Percentiles rank a stretch among this genome's conserved stretches.
phyloP scores from a whole-genome alignment of 2,113 vertebrate genomes.

The Pogonocichla stellata region DNA sequence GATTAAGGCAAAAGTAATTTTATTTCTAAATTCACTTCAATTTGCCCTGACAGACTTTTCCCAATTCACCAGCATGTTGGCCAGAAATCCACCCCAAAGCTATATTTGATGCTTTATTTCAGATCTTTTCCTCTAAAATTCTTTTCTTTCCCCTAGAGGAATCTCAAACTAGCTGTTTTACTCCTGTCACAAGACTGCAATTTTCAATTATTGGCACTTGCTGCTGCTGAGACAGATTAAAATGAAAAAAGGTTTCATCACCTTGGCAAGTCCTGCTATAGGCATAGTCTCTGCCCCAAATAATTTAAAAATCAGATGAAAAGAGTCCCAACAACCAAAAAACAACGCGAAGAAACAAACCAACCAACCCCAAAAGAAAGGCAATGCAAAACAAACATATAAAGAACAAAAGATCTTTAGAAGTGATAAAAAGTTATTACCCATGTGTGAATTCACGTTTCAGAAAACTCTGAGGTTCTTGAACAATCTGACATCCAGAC shows the following conservation, averaged over 20 bases:
- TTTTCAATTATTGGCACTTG: not conserved
- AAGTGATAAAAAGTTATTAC: not conserved
- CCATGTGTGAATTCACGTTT: not conserved
- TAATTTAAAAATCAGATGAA: not conserved
- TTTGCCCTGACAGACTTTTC: not conserved
- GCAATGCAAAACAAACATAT: accelerated
- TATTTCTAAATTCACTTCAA: not conserved
- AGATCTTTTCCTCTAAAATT: not conserved
- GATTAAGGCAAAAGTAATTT: not conserved
- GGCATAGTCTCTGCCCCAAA: not conserved
- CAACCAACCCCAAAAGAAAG: not conserved
- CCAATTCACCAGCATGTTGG: not conserved
- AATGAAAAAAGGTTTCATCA: not conserved
- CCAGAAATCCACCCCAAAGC: not conserved
- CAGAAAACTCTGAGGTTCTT: not conserved
- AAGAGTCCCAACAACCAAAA: not conserved
- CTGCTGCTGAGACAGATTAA: not conserved
- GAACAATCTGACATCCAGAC: not conserved
- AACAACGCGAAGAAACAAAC: not conserved
- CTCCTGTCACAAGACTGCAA: not conserved
- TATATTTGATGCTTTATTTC: not conserved
- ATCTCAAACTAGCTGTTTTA: not conserved
- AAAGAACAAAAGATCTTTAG: not conserved
- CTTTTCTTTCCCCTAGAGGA: not conserved
- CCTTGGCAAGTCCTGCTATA: not conserved